Percentiles rank a stretch among this genome's conserved stretches.
phyloP scores from a whole-genome alignment of 2,888 invertebrate genomes.

The Synergus gifuensis region DNA sequence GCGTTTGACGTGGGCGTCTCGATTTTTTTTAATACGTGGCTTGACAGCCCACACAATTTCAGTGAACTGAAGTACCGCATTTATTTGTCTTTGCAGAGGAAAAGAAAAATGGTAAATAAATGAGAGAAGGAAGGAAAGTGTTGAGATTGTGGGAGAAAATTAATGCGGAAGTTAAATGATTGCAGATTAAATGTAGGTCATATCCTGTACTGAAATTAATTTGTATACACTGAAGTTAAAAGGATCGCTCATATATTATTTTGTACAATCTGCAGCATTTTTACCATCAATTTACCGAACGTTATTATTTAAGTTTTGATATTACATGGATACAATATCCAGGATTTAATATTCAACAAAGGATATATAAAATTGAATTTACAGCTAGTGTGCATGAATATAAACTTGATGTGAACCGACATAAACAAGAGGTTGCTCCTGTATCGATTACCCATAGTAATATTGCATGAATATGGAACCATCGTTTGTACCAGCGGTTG shows the following conservation, averaged over 20 bases:
- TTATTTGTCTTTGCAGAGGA: neutral
- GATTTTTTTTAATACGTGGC: neutral
- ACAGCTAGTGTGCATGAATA: neutral
- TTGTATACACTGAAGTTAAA: too few relatives aligned
- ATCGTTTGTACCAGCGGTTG: neutral
- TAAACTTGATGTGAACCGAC: neutral
- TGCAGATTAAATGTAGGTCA: neutral
- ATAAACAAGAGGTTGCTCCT: neutral
- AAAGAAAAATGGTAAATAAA: neutral
- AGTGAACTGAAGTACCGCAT: slow-evolving; percentile 1
- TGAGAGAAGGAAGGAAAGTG: neutral
- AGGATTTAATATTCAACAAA: neutral
- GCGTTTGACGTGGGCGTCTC: neutral
- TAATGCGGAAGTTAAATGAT: neutral
- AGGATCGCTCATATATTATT: too few relatives aligned
- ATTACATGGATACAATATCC: neutral
- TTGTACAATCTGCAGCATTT: too few relatives aligned
- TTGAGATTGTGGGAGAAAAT: neutral
- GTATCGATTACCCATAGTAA: slow-evolving; percentile 1
- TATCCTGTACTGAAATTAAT: neutral
- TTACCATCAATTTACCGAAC: too few relatives aligned
- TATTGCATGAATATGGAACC: neutral
- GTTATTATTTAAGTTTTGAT: neutral
- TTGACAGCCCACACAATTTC: slow-evolving; percentile 7
- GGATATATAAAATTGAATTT: neutral